Base-by-base conservation (phyloP, 2,113 vertebrate species). In the Cochlearius cochlearius region DNA sequence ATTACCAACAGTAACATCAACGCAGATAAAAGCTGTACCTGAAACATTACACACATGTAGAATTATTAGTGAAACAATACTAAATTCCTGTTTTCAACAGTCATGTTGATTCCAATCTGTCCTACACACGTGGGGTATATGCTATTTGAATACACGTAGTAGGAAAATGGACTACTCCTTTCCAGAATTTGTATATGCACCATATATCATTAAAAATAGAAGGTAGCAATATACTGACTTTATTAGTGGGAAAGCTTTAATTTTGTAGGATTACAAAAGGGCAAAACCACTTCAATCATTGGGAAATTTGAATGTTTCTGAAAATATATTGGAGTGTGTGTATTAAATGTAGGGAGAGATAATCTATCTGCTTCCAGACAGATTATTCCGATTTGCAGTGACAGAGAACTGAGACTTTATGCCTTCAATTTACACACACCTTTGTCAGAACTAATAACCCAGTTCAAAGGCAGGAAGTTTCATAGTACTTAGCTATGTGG, bases 361-460 rank as follows among this genome's bases (percentile, higher is more conserved):
- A 66, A 90, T 80, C 59, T 67, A 8, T 74, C 72, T 84, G 38
- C 50, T 89, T 86, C n/a, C 53, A 80, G 53, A 63, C 23, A 91
- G 80, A 83, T 94, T 90, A 86, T 86, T 90, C 55, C 68, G 67
- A 64, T 92, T 81, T 94, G 58, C 64, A 80, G 63, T 38, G 75
- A 81, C 49, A 84, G 38, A 89, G 49, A 90, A 52, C 22, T 19
- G n/a, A 83, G 69, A 71, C 66, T 69, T 90, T 72, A 69, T 86
- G 91, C 41, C 45, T 89, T 91, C 63, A 32, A 41, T 87, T 87
- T 90, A 80, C 47, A 52, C 62, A 91, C 52, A 83, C 86, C 78
- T 89, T 86, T 93, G 55, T 95, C 69, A 93, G 50, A 64, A 92
- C 39, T 80, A 86, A 87, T 77, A 90, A 88, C 13, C 30, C 55